Base-by-base conservation (phyloP, 2,888 invertebrate species). In the Papilio protenor region DNA sequence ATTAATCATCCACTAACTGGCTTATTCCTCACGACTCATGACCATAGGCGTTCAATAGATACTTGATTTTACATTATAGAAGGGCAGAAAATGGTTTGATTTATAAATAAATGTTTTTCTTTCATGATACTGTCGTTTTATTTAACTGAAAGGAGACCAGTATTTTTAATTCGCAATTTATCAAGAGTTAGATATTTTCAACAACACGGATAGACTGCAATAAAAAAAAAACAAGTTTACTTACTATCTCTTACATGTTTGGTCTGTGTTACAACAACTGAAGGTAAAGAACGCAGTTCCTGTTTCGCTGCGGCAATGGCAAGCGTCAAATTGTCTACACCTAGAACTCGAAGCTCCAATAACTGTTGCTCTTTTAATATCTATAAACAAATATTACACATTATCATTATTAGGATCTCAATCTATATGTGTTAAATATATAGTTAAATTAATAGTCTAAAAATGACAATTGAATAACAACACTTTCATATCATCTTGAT, bases 281-380 rank as follows among this genome's bases (percentile, higher is more conserved):
- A 92, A 0, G 97, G 96, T 77, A 97, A 90, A 72, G 95, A 93
- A 77, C 93, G 92, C 83, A 96, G 96, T 83, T 95, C 95, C 77
- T 95, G 94, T 52, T 95, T 93, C 5, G 96, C 96, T 61, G 91
- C 92, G 14, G 95, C 94, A 81, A 96, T 94, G 14, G 95, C 96
- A 83, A 91, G 94, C 74, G 95, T 95, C 81, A 95, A 88, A 86
- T 96, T 96, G 75, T 95, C 95, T 21, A 94, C 94, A 18, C 95
- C 95, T 40, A 95, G 84, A 66, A 90, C 88, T 40, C 91, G 90
- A 1, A 95, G 89, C 78, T 96, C 91, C 47, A 95, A 86, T 77
- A 96, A 86, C 80, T 95, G 95, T 77, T 95, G 92, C 81, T 96
- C 96, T 66, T 92, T 92, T 11, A 95, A 87, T 76, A 95, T 94